Conservation (phyloP, 1,140 invertebrate species). For the Branchinecta lynchi region DNA sequence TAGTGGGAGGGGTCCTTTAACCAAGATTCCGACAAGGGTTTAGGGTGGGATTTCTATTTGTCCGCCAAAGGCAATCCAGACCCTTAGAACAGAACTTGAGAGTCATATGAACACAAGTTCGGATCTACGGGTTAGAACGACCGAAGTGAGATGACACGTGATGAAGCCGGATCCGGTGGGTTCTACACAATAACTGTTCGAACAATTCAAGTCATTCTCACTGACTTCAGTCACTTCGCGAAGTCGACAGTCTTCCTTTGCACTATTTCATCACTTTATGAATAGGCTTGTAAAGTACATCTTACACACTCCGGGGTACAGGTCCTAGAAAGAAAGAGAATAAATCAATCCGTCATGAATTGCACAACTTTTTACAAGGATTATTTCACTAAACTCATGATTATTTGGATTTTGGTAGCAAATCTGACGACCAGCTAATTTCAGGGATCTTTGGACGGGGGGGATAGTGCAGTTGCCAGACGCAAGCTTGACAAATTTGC, state of each 20-base stretch:
- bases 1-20: no score
- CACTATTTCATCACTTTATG: neutral
- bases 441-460: no score
- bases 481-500: no score
- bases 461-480: no score
- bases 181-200: no score
- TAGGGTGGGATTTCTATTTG: neutral
- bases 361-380: no score
- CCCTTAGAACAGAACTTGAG: slow-evolving; percentile 10
- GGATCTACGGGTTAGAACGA: slow-evolving; percentile 11
- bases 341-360: no score
- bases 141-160: neutral
- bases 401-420: no score
- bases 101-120: slow-evolving; percentile 2
- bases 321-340: neutral
- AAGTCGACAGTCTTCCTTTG: neutral
- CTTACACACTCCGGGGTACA: neutral
- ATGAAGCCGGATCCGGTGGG: neutral
- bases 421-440: no score
- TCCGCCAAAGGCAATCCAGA: slow-evolving; percentile 7
- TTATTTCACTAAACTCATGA: no score
- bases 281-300: neutral
- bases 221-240: neutral
- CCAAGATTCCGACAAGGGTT: no score
- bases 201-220: neutral